phyloP scores from a whole-genome alignment of 2,797 vertebrate species.

The Zalophus californianus region DNA sequence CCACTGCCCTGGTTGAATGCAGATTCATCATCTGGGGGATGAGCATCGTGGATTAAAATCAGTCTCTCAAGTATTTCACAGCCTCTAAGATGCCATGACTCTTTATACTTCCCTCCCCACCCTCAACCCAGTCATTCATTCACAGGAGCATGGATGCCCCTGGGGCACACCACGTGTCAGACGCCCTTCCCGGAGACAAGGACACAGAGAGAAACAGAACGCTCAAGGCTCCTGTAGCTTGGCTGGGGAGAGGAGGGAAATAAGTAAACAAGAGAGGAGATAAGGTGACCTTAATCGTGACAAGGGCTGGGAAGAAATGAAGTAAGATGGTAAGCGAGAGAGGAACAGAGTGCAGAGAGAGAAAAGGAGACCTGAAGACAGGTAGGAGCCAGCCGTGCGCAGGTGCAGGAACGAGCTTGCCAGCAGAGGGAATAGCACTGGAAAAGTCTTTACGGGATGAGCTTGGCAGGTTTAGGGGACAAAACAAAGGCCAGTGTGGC shows the following conservation, averaged over 20 bases:
- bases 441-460: background rate
- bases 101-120: background rate
- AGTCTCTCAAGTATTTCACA: background rate
- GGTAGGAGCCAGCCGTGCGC: background rate
- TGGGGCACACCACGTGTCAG: accelerated
- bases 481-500: background rate
- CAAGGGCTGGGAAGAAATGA: background rate
- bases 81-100: background rate
- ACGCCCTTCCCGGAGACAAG: background rate
- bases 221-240: accelerated
- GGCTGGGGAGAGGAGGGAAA: accelerated
- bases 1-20: accelerated
- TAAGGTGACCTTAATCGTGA: background rate
- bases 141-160: no score
- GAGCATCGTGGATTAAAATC: background rate
- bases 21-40: background rate
- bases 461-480: background rate
- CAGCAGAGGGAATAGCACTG: background rate
- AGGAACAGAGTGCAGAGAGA: accelerated
- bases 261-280: background rate
- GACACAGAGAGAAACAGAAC: background rate
- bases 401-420: accelerated
- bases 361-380: background rate
- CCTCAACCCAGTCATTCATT: background rate
- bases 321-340: background rate